phyloP scores from a whole-genome alignment of 2,888 invertebrate genomes.

The Ommatoiulus sabulosus region DNA sequence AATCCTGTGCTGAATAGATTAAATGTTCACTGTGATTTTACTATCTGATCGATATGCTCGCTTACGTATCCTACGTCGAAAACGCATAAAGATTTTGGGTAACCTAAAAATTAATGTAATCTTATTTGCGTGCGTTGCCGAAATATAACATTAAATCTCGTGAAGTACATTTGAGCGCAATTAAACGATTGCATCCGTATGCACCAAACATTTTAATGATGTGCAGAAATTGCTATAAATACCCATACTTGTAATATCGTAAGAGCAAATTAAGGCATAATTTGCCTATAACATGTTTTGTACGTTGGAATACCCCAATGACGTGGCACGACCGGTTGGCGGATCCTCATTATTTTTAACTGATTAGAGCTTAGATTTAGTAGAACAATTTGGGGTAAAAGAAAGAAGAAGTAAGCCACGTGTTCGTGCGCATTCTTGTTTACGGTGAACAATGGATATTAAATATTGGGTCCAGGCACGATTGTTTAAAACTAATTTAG shows the following conservation, averaged over 20 bases:
- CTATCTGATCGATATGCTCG: no score
- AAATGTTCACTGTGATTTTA: no score
- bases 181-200: neutral
- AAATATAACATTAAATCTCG: no score
- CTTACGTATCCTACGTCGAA: no score
- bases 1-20: no score
- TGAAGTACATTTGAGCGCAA: no score
- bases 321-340: neutral
- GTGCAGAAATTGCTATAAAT: neutral
- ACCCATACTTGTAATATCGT: neutral
- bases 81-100: no score
- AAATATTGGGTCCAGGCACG: neutral
- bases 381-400: neutral
- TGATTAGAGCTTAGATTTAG: neutral
- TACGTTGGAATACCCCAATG: neutral
- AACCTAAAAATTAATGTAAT: no score
- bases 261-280: neutral
- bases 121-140: no score
- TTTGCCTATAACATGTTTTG: neutral
- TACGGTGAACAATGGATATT: neutral
- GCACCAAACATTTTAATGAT: neutral
- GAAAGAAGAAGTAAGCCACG: neutral
- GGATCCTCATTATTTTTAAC: neutral
- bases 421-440: neutral
- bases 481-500: neutral